Evolutionary conservation across 2,797 vertebrate genomes (phyloP).

Genomic region (Parotocinclus haroldoi): DNA sequence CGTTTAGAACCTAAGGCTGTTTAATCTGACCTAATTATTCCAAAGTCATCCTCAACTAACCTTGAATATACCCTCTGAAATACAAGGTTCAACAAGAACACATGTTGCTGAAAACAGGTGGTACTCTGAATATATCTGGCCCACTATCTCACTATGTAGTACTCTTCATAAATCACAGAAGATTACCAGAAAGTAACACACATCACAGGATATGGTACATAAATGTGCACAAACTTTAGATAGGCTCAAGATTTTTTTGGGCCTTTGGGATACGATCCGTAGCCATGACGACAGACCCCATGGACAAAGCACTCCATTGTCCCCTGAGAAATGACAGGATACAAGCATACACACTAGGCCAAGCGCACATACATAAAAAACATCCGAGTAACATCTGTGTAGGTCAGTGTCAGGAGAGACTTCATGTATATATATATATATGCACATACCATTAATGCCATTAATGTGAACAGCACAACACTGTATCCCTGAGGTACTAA

Average conservation of each 20-base stretch:
- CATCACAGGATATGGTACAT: too few relatives aligned
- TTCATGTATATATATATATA: background rate
- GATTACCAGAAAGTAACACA: too few relatives aligned
- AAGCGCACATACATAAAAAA: conserved; percentile 17
- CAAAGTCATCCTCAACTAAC: conserved; percentile 24
- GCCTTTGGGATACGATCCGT: conserved; percentile 29
- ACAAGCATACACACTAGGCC: conserved; percentile 18
- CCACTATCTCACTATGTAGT: too few relatives aligned
- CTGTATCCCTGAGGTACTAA: too few relatives aligned
- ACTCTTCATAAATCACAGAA: too few relatives aligned
- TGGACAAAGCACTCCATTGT: conserved; percentile 32
- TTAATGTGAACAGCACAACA: too few relatives aligned
- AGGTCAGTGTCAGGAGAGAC: conserved; percentile 10
- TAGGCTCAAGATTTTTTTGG: conserved; percentile 9
- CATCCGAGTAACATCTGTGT: conserved; percentile 34
- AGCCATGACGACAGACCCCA: conserved; percentile 38
- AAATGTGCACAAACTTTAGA: conserved; percentile 12
- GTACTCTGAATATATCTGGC: too few relatives aligned
- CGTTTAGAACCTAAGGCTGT: conserved; percentile 20
- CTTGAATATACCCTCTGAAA: conserved; percentile 6
- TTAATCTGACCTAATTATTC: conserved; percentile 33
- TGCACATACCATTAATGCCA: too few relatives aligned
- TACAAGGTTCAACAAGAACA: background rate
- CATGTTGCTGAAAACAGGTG: background rate
- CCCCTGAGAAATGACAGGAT: conserved; percentile 32